Percentiles rank a stretch among this genome's conserved stretches.
Evolutionary conservation across 2,888 invertebrate species (phyloP).

Genomic region (Sarcophaga subvicina): DNA sequence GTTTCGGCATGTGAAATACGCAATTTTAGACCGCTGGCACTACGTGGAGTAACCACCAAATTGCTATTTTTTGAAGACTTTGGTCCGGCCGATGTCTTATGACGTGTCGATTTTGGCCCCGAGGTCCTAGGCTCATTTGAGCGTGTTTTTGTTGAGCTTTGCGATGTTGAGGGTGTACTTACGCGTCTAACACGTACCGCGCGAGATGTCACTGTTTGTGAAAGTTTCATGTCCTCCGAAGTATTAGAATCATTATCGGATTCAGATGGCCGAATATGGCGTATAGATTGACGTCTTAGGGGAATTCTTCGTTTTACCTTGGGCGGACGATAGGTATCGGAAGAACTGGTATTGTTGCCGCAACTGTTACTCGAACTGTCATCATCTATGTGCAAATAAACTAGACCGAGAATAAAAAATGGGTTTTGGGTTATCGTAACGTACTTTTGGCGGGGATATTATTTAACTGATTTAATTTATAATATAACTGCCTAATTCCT

Average conservation of each 20-base stretch:
- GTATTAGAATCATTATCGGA: constrained; percentile 61
- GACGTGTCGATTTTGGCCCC: constrained; percentile 1
- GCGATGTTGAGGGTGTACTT: constrained; percentile 63
- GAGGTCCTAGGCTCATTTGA: constrained; percentile 15
- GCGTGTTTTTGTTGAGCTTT: constrained; percentile 32
- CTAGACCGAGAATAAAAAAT: constrained; percentile 19
- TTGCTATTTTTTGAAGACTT: constrained; percentile 45
- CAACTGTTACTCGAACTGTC: constrained; percentile 59
- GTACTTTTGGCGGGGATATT: too few relatives aligned
- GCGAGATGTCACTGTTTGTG: background rate
- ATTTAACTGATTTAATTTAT: too few relatives aligned
- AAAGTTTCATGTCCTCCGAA: constrained; percentile 52
- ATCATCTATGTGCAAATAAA: constrained; percentile 63
- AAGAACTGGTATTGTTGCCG: constrained; percentile 49
- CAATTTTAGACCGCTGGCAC: constrained; percentile 70
- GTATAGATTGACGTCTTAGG: constrained; percentile 23
- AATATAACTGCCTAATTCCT: too few relatives aligned
- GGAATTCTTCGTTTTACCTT: constrained; percentile 25
- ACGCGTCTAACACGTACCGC: constrained; percentile 52
- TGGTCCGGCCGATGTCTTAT: constrained; percentile 14
- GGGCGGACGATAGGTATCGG: constrained; percentile 43
- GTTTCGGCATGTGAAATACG: constrained; percentile 69
- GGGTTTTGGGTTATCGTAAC: background rate
- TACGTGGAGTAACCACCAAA: constrained; percentile 63
- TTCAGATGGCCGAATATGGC: constrained; percentile 39